Conservation (phyloP, 1,140 invertebrate species). For the Drosophila seguyi region DNA sequence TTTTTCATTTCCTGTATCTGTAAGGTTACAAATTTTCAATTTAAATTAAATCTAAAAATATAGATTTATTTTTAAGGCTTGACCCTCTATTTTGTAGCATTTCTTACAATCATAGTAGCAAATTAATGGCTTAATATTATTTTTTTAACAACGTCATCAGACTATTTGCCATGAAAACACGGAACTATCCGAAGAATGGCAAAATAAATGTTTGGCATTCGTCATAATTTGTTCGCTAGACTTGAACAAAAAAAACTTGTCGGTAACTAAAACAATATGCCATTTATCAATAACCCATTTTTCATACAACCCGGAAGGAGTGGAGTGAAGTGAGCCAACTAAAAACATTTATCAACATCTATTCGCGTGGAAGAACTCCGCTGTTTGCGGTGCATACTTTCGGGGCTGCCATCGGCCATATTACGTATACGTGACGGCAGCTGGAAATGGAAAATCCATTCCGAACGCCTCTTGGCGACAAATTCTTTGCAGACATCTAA, state of each 20-base stretch:
- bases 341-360: constrained; percentile 50
- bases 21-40: no score
- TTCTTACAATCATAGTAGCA: no score
- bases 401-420: constrained; percentile 26
- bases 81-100: no score
- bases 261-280: constrained; percentile 36
- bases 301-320: constrained; percentile 13
- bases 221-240: constrained; percentile 19
- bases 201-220: constrained; percentile 14
- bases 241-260: constrained; percentile 12
- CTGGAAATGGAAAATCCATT: constrained; percentile 43
- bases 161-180: neutral
- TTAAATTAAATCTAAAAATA: no score
- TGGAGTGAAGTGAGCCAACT: no score
- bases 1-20: no score
- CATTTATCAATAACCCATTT: constrained; percentile 41
- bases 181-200: neutral
- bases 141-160: constrained; percentile 4
- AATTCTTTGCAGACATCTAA: constrained; percentile 64
- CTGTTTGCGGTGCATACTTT: constrained; percentile 32
- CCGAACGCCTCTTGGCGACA: constrained; percentile 46
- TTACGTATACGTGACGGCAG: constrained; percentile 55
- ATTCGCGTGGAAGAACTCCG: constrained; percentile 9
- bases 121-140: neutral
- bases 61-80: no score